Evolutionary conservation across 2,888 invertebrate genomes (phyloP).

Genomic region (Troilus luridus): DNA sequence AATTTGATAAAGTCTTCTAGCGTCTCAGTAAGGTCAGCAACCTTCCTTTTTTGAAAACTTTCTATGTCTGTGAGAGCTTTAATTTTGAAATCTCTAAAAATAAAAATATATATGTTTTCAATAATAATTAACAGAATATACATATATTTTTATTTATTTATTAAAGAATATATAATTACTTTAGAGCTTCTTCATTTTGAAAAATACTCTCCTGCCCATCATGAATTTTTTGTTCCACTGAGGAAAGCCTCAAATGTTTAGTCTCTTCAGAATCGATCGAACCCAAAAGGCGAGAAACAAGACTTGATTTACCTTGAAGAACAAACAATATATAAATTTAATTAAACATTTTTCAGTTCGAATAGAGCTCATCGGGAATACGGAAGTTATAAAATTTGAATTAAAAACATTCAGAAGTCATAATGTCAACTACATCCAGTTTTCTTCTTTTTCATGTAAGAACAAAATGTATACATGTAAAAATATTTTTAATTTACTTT

Average conservation of each 20-base stretch:
- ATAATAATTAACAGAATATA: background rate
- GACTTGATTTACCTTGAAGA: constrained; percentile 75
- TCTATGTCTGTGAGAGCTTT: constrained; percentile 79
- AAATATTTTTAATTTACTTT: too few relatives aligned
- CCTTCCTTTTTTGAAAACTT: constrained; percentile 81
- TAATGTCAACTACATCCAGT: too few relatives aligned
- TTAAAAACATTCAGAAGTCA: background rate
- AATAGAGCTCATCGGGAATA: background rate
- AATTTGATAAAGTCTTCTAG: constrained; percentile 78
- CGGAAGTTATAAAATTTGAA: background rate
- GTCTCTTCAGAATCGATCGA: constrained; percentile 84
- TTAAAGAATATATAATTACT: constrained; percentile 71
- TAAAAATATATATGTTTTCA: constrained; percentile 57
- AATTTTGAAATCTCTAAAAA: constrained; percentile 77
- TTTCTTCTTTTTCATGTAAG: too few relatives aligned
- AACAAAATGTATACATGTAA: too few relatives aligned
- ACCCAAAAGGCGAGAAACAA: constrained; percentile 83
- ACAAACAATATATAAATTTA: background rate
- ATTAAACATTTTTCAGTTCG: background rate
- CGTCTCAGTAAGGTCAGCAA: constrained; percentile 80
- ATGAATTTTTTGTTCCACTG: constrained; percentile 78
- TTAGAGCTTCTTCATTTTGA: constrained; percentile 74
- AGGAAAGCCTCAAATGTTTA: constrained; percentile 78
- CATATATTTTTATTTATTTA: background rate
- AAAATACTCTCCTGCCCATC: constrained; percentile 75